These are phyloP conservation scores for Eunapius fragilis DNA, from an alignment of 37 sponge, comb jelly and placozoan genomes.

Conservation along the genomic window DNA sequence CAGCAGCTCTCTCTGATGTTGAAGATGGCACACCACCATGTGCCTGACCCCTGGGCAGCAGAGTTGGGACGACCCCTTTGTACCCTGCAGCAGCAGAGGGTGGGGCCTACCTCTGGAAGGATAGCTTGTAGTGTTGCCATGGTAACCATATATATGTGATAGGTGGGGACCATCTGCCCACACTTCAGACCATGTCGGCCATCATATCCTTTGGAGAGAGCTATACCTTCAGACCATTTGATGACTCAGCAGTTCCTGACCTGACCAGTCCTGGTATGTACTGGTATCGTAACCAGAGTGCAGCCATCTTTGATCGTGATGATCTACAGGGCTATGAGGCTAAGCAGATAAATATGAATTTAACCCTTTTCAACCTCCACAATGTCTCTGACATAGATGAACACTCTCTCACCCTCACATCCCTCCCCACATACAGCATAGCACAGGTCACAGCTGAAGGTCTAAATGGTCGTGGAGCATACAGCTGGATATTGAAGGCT, in stretches of 20 bases:
- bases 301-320: slow-evolving; percentile 74
- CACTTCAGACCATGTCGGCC: slow-evolving; percentile 57
- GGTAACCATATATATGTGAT: slow-evolving; percentile 50
- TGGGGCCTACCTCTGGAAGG: slow-evolving; percentile 37
- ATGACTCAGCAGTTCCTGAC: slow-evolving; percentile 22
- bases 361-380: slow-evolving; percentile 51
- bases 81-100: slow-evolving; percentile 48
- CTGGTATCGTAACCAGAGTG: slow-evolving; percentile 42
- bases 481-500: slow-evolving; percentile 52
- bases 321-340: slow-evolving; percentile 64
- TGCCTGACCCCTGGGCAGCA: slow-evolving; percentile 10
- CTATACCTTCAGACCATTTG: slow-evolving; percentile 68
- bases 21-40: slow-evolving; percentile 69
- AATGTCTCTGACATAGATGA: slow-evolving; percentile 64
- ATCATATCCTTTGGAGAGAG: slow-evolving; percentile 13
- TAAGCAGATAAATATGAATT: slow-evolving; percentile 22
- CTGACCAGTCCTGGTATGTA: slow-evolving; percentile 22
- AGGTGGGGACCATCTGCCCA: no score
- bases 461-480: neutral
- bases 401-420: slow-evolving; percentile 25
- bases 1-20: slow-evolving; percentile 61
- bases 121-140: slow-evolving; percentile 66
- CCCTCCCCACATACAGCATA: slow-evolving; percentile 32
- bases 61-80: slow-evolving; percentile 68
- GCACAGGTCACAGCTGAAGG: neutral